Evolutionary conservation across 2,113 vertebrate species (phyloP).

Genomic region (Cranoglanis bouderius): DNA sequence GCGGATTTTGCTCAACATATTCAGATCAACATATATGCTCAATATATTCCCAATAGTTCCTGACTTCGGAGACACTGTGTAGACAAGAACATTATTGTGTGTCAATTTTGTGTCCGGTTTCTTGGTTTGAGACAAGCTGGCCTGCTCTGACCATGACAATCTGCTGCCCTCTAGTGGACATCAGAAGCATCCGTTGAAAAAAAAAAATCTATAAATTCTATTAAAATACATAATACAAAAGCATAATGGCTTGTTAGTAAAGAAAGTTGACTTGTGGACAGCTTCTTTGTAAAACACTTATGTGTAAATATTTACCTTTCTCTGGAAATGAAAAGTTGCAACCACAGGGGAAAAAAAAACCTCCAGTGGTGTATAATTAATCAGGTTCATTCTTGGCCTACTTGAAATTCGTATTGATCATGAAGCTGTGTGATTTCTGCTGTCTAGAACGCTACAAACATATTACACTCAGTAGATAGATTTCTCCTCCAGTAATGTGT

Average conservation of each 20-base stretch:
- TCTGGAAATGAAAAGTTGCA: not conserved
- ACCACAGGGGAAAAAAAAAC: not conserved
- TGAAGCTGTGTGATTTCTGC: not conserved
- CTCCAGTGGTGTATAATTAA: not conserved
- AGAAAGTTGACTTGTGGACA: not conserved
- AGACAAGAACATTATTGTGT: no score
- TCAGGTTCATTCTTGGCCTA: not conserved
- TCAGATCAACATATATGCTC: no score
- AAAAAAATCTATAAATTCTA: not conserved
- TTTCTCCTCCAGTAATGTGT: not conserved
- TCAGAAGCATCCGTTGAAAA: not conserved
- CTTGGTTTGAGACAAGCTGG: not conserved
- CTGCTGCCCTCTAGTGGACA: slow-evolving; percentile 83
- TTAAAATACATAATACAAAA: not conserved
- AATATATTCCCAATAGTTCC: not conserved
- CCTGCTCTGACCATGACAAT: not conserved
- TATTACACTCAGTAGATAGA: not conserved
- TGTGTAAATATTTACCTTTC: not conserved
- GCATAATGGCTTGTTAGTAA: not conserved
- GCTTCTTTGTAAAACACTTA: not conserved
- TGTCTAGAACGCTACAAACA: not conserved
- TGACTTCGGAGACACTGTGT: not conserved
- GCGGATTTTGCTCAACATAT: not conserved
- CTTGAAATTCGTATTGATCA: not conserved
- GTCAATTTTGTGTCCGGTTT: not conserved